A percentile compares a stretch with the other conserved stretches of the same genome.
phyloP scores from a whole-genome alignment of 2,113 vertebrate species.

The Chelonoidis abingdonii region DNA sequence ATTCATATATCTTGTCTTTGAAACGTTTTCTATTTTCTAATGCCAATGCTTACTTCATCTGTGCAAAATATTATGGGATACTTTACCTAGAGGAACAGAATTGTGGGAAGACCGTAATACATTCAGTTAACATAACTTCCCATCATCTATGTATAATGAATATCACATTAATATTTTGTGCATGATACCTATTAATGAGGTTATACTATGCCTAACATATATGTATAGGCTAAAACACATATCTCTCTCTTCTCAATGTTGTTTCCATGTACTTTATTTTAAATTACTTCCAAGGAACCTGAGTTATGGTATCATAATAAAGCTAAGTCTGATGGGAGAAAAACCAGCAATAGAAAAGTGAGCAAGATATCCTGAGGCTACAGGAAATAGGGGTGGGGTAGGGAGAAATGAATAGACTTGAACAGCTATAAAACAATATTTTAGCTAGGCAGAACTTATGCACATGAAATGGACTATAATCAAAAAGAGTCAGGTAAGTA shows the following conservation, averaged over 20 bases:
- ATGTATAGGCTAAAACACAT: not conserved
- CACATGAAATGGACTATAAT: not conserved
- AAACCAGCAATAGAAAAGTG: not conserved
- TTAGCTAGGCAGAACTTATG: not conserved
- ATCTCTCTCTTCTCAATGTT: not conserved
- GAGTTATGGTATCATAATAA: not conserved
- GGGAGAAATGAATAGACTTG: not conserved
- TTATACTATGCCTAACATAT: not conserved
- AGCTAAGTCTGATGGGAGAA: not conserved
- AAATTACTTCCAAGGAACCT: conserved; percentile 23
- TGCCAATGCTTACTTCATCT: not conserved
- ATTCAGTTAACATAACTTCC: not conserved
- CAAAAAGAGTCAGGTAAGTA: not conserved
- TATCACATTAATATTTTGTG: not conserved
- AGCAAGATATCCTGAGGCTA: not conserved
- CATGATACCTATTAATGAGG: not conserved
- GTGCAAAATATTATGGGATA: not conserved
- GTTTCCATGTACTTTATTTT: not conserved
- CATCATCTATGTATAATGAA: not conserved
- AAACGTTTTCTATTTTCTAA: not conserved
- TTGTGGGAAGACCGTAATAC: not conserved
- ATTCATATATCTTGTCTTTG: not conserved
- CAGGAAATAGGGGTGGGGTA: not conserved
- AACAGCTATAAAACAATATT: not conserved
- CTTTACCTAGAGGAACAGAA: not conserved